Evolutionary conservation across 2,113 vertebrate genomes (phyloP).

Genomic region (Zingel zingel): DNA sequence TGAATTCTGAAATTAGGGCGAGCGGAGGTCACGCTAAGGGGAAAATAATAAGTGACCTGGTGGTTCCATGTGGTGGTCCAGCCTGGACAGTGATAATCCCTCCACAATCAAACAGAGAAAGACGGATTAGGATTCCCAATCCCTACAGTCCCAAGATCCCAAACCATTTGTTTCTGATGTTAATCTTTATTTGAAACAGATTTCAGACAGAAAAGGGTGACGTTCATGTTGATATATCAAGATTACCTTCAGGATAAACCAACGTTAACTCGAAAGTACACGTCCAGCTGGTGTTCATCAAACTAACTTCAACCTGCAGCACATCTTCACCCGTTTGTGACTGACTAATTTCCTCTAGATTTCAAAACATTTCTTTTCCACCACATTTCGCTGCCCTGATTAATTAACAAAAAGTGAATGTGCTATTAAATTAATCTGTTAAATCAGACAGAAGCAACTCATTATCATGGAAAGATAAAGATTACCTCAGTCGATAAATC

Average conservation of each 20-base stretch:
- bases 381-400: neutral
- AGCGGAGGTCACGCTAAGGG: slow-evolving; percentile 6
- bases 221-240: neutral
- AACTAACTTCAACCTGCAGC: no score
- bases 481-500: neutral
- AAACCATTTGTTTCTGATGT: slow-evolving; percentile 59
- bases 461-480: neutral
- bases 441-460: neutral
- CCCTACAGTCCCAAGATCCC: slow-evolving; percentile 51
- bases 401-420: neutral
- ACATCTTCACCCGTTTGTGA: neutral
- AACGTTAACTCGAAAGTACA: neutral
- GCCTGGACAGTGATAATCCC: slow-evolving; percentile 55
- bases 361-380: neutral
- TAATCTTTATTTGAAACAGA: slow-evolving; percentile 66
- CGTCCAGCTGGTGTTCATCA: neutral
- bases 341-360: neutral
- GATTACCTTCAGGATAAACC: neutral
- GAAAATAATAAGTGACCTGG: slow-evolving; percentile 20
- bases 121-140: slow-evolving; percentile 65
- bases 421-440: neutral
- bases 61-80: slow-evolving; percentile 47
- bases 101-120: slow-evolving; percentile 41
- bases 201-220: slow-evolving; percentile 39
- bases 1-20: neutral